These are phyloP conservation scores for Xylocopa sonorina DNA, from an alignment of 1,140 invertebrate genomes.

Conservation along the genomic window DNA sequence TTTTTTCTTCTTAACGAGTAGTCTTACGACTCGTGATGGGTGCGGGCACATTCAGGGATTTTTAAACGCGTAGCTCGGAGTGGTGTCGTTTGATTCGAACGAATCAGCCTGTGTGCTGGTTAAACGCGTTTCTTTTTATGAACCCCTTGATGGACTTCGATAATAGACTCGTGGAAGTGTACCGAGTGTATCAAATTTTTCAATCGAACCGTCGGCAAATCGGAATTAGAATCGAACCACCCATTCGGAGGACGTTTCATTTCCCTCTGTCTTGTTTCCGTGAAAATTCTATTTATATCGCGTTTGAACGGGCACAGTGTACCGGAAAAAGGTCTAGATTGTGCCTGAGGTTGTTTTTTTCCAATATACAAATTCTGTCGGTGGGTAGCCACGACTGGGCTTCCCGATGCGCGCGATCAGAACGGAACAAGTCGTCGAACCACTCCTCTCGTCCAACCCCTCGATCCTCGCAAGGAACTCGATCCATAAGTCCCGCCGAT, in stretches of 20 bases:
- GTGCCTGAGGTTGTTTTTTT: slow-evolving; percentile 18
- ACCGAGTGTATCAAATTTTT: neutral
- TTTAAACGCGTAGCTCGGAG: slow-evolving; percentile 32
- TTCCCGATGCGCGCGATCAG: neutral
- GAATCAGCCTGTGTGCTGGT: neutral
- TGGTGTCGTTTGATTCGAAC: slow-evolving; percentile 29
- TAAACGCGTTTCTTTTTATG: neutral
- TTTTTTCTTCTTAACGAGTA: slow-evolving; percentile 54
- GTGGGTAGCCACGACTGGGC: neutral
- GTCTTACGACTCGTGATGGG: slow-evolving; percentile 39
- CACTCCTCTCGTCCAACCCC: neutral
- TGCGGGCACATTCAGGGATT: slow-evolving; percentile 73
- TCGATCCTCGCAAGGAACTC: neutral
- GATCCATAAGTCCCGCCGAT: neutral
- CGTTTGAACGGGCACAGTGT: slow-evolving; percentile 10
- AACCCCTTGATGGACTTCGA: no score
- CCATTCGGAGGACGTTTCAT: neutral
- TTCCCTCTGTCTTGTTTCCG: neutral
- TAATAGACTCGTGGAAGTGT: no score
- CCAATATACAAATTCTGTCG: slow-evolving; percentile 25
- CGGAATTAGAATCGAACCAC: neutral
- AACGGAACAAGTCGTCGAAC: neutral
- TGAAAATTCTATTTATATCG: slow-evolving; percentile 27
- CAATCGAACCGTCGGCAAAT: neutral
- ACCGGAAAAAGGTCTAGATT: slow-evolving; percentile 28